Percentiles rank a stretch among this genome's conserved stretches.
phyloP scores from a whole-genome alignment of 2,888 invertebrate species.

The Euphydryas editha region DNA sequence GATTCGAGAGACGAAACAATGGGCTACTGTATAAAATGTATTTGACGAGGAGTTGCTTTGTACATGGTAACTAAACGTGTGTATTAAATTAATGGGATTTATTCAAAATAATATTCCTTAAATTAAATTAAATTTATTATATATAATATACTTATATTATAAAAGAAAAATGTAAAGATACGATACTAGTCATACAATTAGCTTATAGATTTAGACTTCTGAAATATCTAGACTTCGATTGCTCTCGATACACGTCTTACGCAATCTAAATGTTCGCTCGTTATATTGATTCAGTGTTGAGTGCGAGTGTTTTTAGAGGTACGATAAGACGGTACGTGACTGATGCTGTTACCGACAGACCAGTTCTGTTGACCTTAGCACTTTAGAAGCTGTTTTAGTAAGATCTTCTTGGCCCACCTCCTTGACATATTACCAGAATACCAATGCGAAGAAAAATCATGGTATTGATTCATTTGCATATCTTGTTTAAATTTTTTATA shows the following conservation, averaged over 20 bases:
- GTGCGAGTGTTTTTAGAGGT: slow-evolving; percentile 69
- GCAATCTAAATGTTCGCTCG: slow-evolving; percentile 67
- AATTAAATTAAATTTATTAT: too few species aligned
- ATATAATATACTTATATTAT: too few species aligned
- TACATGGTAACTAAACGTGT: too few species aligned
- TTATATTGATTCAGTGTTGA: slow-evolving; percentile 72
- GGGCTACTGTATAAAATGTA: too few species aligned
- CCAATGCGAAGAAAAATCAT: neutral
- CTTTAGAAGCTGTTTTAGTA: slow-evolving; percentile 27
- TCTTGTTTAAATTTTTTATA: neutral
- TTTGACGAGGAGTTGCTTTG: too few species aligned
- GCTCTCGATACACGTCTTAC: slow-evolving; percentile 61
- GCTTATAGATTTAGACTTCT: slow-evolving; percentile 8
- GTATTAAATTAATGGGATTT: too few species aligned
- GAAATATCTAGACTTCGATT: slow-evolving; percentile 46
- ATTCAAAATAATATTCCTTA: too few species aligned
- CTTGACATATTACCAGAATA: slow-evolving; percentile 9
- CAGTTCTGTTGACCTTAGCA: slow-evolving; percentile 54
- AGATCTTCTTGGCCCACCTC: slow-evolving; percentile 6
- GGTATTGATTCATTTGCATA: neutral
- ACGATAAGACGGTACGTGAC: slow-evolving; percentile 75
- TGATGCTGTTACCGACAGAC: slow-evolving; percentile 57
- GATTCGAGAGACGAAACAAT: too few species aligned
- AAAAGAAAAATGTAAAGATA: neutral
- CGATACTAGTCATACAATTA: neutral